A percentile compares a stretch with the other conserved stretches of the same genome.
phyloP scores from a whole-genome alignment of 2,113 vertebrate species.

The Oxyruncus cristatus region DNA sequence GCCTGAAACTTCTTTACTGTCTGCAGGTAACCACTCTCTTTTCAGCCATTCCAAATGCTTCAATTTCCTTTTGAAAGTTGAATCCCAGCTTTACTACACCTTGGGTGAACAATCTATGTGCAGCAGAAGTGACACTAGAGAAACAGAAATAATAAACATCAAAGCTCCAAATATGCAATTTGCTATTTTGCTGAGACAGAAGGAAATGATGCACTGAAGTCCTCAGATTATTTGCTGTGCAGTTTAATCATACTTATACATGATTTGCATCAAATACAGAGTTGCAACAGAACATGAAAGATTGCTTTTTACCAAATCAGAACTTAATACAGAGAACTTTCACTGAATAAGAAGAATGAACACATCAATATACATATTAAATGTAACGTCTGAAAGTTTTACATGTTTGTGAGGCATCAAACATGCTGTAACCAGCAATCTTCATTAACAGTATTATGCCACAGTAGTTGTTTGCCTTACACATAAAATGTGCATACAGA shows the following conservation, averaged over 20 bases:
- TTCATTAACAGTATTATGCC: background rate
- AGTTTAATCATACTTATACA: background rate
- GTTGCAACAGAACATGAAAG: background rate
- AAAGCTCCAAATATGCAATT: background rate
- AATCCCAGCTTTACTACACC: background rate
- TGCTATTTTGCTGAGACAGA: background rate
- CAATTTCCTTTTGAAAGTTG: background rate
- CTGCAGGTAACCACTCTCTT: background rate
- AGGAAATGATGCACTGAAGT: background rate
- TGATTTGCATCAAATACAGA: background rate
- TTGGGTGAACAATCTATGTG: background rate
- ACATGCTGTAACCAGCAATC: background rate
- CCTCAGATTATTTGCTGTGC: background rate
- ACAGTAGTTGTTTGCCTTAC: background rate
- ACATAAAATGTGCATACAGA: fast-evolving
- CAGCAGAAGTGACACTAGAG: background rate
- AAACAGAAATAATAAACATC: background rate
- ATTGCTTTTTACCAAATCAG: background rate
- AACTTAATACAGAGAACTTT: background rate
- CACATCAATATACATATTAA: background rate
- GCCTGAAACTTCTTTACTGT: background rate
- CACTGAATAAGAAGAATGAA: background rate
- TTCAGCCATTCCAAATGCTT: background rate
- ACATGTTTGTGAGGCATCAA: background rate
- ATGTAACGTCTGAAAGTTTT: background rate